Evolutionary conservation across 2,797 vertebrate species (phyloP), one percentile per base, ranked within the genome.

Genomic region (Acanthurus lineatus): DNA sequence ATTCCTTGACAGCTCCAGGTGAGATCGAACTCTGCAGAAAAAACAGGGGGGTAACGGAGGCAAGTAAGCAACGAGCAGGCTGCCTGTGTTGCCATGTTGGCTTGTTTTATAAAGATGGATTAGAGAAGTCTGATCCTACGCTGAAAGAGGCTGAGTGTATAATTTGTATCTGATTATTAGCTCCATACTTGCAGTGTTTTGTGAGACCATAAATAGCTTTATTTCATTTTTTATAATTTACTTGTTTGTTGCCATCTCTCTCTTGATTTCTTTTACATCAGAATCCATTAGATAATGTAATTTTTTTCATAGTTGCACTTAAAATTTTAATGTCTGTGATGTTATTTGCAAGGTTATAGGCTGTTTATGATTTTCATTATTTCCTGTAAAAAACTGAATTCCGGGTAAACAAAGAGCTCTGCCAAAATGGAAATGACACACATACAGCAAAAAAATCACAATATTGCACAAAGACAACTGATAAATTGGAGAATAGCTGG

Each of bases 41-140:
- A 57, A 48, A 54, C 71, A 76, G n/a, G 38, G 19, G 16, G 11
- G 25, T 12, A 60, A 78, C 47, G 59, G 7, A 53, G 70, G 38
- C 19, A 81, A 78, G 83, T 52, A 32, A 35, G 56, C 51, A 86
- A 73, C 69, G 75, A 76, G 54, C 66, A 58, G 52, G 66, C 59
- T 28, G 56, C 35, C 72, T 82, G 69, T 84, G 62, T 72, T 75
- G 60, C 60, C 10, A 59, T 25, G 59, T 62, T 66, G 72, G 82
- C 54, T 77, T 61, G 25, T 89, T 79, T 69, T 42, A 77, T 76
- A 75, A 52, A 75, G 28, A 48, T 60, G 64, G 79, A 87, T 86
- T 82, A 82, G 68, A 64, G 45, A 60, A 79, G 56, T 51, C 72
- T 48, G 82, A 83, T 77, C 69, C 64, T 25, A 63, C 79, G 71